Percentiles rank a stretch among this genome's conserved stretches.
Evolutionary conservation across 2,888 invertebrate genomes (phyloP).

Genomic region (Drosophila anomalipes): DNA sequence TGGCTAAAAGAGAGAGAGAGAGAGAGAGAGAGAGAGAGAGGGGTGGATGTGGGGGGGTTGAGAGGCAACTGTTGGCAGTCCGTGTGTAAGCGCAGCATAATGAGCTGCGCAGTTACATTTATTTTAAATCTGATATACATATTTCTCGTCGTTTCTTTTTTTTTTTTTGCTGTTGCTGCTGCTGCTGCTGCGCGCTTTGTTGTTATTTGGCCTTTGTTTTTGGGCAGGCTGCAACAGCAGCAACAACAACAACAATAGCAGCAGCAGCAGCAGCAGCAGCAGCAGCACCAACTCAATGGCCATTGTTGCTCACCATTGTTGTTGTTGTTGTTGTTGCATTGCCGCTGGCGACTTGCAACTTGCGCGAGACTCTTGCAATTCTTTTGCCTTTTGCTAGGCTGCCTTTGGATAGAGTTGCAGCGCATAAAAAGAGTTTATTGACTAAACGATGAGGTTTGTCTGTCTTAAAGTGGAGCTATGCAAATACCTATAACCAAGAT

Average conservation of each 20-base stretch:
- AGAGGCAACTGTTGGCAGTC: slow-evolving; percentile 27
- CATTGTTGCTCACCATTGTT: slow-evolving; percentile 63
- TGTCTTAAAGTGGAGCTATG: background rate
- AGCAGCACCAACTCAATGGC: slow-evolving; percentile 74
- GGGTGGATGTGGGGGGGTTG: background rate
- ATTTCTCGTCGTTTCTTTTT: slow-evolving; percentile 65
- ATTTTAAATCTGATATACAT: slow-evolving; percentile 83
- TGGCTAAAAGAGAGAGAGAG: background rate
- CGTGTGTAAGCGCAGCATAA: slow-evolving; percentile 78
- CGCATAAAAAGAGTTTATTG: slow-evolving; percentile 18
- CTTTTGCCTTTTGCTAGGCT: slow-evolving; percentile 64
- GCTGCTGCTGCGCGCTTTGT: slow-evolving; percentile 39
- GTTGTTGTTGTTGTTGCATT: slow-evolving; percentile 34
- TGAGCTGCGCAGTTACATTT: slow-evolving; percentile 83
- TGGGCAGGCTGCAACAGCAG: slow-evolving; percentile 61
- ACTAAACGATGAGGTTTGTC: background rate
- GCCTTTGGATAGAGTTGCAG: slow-evolving; percentile 57
- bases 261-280: slow-evolving; percentile 36
- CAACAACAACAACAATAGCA: slow-evolving; percentile 48
- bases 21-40: background rate
- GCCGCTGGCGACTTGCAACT: slow-evolving; percentile 72
- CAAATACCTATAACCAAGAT: accelerated
- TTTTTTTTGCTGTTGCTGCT: slow-evolving; percentile 17
- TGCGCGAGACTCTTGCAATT: slow-evolving; percentile 56
- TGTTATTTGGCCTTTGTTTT: slow-evolving; percentile 79